phyloP scores from a whole-genome alignment of 1,140 invertebrate species.

The Goniozus legneri region DNA sequence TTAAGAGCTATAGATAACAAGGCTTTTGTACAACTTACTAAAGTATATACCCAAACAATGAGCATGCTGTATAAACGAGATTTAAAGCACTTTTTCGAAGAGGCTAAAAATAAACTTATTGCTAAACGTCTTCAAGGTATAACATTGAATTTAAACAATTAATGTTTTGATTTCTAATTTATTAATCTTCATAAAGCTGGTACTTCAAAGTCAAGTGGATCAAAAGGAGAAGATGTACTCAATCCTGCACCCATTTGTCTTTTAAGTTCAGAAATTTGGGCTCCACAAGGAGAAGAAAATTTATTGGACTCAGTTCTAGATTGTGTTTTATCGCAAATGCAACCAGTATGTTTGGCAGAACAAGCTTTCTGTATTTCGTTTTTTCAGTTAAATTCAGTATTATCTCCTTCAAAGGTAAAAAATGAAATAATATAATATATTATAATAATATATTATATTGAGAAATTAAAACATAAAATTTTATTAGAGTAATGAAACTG shows the following conservation, averaged over 20 bases:
- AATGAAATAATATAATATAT: not conserved
- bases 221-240: constrained; percentile 42
- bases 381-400: constrained; percentile 77
- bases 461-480: not conserved
- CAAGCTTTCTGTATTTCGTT: constrained; percentile 94
- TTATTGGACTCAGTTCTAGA: constrained; percentile 70
- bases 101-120: constrained; percentile 61
- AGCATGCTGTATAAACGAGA: constrained; percentile 84
- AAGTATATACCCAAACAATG: constrained; percentile 75
- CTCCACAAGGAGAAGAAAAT: constrained; percentile 43
- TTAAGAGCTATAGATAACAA: constrained; percentile 80
- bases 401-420: constrained; percentile 48
- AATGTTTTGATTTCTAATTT: constrained; percentile 2
- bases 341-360: constrained; percentile 89
- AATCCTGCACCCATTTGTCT: constrained; percentile 46
- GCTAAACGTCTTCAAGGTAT: constrained; percentile 38
- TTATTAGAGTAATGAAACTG: constrained; percentile 32
- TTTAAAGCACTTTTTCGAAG: constrained; percentile 75
- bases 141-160: constrained; percentile 3
- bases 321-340: constrained; percentile 80
- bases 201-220: constrained; percentile 37
- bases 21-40: constrained; percentile 74
- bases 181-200: constrained; percentile 18
- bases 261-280: constrained; percentile 43
- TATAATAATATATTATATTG: not conserved